These are phyloP conservation scores for Columba guinea DNA, from an alignment of 2,797 vertebrate genomes.

Conservation along the genomic window DNA sequence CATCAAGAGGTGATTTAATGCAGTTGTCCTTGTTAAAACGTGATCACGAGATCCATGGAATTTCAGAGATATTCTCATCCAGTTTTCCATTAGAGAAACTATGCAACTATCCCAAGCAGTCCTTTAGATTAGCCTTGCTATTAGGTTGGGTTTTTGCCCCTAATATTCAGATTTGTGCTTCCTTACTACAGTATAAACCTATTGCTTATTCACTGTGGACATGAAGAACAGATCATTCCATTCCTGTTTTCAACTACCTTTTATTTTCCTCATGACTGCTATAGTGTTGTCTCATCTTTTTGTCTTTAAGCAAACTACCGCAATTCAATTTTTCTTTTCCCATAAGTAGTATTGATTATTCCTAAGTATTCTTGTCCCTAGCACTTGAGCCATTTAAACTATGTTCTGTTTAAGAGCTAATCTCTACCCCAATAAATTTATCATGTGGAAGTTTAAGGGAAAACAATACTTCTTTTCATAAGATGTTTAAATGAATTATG, in stretches of 20 bases:
- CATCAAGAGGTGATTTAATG: background rate
- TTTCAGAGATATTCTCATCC: background rate
- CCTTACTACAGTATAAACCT: background rate
- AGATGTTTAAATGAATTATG: background rate
- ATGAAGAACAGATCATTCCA: background rate
- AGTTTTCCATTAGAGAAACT: background rate
- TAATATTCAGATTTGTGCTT: background rate
- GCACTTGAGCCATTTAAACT: constrained; percentile 15
- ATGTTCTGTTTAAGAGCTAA: background rate
- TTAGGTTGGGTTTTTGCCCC: background rate
- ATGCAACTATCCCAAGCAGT: background rate
- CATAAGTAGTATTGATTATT: constrained; percentile 50
- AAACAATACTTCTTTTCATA: background rate
- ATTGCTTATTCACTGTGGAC: background rate
- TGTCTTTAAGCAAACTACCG: constrained; percentile 39
- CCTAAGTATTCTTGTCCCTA: background rate
- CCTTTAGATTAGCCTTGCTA: background rate
- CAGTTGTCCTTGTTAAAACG: background rate
- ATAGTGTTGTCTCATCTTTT: background rate
- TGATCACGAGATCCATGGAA: background rate
- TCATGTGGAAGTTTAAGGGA: background rate
- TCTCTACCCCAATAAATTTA: background rate
- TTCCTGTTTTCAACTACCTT: background rate
- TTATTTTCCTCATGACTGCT: constrained; percentile 42
- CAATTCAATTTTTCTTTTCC: constrained; percentile 56